Evolutionary conservation across 2,113 vertebrate genomes (phyloP), one percentile per base, ranked within the genome.

Genomic region (Seriola quinqueradiata): DNA sequence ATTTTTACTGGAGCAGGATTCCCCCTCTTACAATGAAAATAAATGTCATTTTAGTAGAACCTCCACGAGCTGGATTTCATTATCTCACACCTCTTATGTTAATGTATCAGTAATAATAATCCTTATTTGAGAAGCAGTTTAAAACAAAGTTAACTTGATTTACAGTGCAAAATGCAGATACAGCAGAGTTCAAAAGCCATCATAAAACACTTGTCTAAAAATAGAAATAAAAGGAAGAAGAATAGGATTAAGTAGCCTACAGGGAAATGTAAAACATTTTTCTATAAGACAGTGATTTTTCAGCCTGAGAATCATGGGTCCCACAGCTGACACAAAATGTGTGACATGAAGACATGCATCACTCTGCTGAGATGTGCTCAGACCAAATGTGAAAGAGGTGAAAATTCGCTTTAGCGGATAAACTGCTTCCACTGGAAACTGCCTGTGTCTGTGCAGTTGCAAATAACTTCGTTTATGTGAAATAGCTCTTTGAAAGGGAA

Each of bases 1-100:
- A 16, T 50, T 75, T 65, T 69, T 52, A 44, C 13, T 40, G 38
- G 50, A 77, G 65, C 73, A 70, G 69, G 59, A 79, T 77, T 70
- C 80, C 42, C 48, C 66, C 23, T 13, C 61, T 75, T 69, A 38
- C 63, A 42, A 59, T 79, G 71, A 88, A 85, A 81, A 84, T 72
- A 77, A 77, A 87, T 78, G 52, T 59, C 44, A 58, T 50, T 81
- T 68, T 50, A 55, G 55, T 42, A n/a, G 82, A 65, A 57, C 16
- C 10, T 7, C 1, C n/a, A 25, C 17, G 75, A 23, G 36, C 57
- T 66, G 25, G 42, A 63, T 80, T 75, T 75, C 38, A 61, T 76
- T 73, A 66, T 70, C 32, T 25, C 8, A 0, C 1, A n/a, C 52
- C n/a, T 70, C 28, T 28, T 66, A 40, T 66, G 50, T 58, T 78